A percentile compares a stretch with the other conserved stretches of the same genome.
These are phyloP conservation scores for Crypturellus tataupa DNA, from an alignment of 2,797 vertebrate species.

Conservation along the genomic window DNA sequence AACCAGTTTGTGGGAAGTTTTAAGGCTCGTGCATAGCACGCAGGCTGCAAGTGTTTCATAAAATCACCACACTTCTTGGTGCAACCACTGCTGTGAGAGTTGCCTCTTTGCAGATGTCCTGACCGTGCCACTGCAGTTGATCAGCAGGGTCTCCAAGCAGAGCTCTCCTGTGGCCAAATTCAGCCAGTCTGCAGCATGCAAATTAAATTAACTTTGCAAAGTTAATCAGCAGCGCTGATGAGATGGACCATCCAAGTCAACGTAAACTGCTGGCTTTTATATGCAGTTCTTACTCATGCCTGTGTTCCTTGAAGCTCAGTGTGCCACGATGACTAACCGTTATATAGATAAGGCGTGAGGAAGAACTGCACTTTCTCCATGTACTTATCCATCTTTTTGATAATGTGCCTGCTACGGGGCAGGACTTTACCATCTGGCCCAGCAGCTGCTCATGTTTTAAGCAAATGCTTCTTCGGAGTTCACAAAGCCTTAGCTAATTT, in stretches of 20 bases:
- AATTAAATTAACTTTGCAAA: not conserved
- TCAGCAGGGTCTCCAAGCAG: not conserved
- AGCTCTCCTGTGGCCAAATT: not conserved
- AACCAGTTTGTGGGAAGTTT: not conserved
- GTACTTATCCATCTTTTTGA: not conserved
- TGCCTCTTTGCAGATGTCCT: not conserved
- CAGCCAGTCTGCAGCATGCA: fast-evolving
- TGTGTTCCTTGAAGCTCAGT: not conserved
- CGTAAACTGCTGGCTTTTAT: not conserved
- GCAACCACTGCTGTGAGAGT: fast-evolving
- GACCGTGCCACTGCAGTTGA: not conserved
- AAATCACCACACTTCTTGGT: not conserved
- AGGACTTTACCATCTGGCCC: not conserved
- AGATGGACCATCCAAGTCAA: too few species aligned
- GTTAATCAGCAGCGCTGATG: not conserved
- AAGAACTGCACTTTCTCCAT: fast-evolving
- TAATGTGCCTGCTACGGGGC: not conserved
- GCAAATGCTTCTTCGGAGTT: slow-evolving; percentile 7
- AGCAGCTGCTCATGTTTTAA: slow-evolving; percentile 22
- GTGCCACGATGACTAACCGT: not conserved
- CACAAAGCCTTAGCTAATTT: not conserved
- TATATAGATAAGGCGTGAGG: fast-evolving
- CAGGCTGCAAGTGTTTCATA: fast-evolving
- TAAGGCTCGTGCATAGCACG: fast-evolving
- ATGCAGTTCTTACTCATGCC: not conserved